These are phyloP conservation scores for Macrotus californicus DNA, from an alignment of 2,113 vertebrate species.

Conservation along the genomic window DNA sequence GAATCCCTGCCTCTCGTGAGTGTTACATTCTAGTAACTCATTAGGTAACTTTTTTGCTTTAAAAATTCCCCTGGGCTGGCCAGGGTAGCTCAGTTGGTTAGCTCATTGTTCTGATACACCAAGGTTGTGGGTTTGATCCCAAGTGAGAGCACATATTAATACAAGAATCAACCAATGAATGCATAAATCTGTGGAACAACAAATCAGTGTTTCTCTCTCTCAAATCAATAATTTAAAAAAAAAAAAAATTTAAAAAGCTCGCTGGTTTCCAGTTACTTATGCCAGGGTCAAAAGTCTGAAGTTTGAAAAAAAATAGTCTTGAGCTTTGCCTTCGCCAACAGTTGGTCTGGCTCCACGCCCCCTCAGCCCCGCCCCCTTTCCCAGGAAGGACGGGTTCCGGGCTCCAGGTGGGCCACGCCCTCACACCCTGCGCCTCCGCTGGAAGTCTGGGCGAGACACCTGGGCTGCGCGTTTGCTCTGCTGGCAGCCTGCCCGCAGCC, in stretches of 20 bases:
- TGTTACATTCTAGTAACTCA: neutral
- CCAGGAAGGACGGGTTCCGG: neutral
- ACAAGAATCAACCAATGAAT: no score
- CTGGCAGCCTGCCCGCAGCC: neutral
- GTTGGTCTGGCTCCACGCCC: fast-evolving
- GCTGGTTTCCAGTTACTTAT: neutral
- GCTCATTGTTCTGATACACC: no score
- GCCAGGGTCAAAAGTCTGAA: neutral
- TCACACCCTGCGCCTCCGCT: neutral
- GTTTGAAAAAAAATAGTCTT: neutral
- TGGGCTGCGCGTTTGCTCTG: neutral
- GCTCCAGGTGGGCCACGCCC: neutral
- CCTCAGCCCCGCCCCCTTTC: no score
- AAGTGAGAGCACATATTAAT: no score
- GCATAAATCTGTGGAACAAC: no score
- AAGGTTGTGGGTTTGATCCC: no score
- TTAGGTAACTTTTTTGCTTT: neutral
- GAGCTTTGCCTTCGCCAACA: neutral
- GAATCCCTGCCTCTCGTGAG: neutral
- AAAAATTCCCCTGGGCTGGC: neutral
- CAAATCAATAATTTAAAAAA: no score
- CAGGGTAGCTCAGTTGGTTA: no score
- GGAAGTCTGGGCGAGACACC: neutral
- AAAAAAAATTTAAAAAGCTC: no score
- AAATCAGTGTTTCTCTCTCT: no score